Base-by-base conservation (phyloP, 2,888 invertebrate species). In the Xylophagus ater region DNA sequence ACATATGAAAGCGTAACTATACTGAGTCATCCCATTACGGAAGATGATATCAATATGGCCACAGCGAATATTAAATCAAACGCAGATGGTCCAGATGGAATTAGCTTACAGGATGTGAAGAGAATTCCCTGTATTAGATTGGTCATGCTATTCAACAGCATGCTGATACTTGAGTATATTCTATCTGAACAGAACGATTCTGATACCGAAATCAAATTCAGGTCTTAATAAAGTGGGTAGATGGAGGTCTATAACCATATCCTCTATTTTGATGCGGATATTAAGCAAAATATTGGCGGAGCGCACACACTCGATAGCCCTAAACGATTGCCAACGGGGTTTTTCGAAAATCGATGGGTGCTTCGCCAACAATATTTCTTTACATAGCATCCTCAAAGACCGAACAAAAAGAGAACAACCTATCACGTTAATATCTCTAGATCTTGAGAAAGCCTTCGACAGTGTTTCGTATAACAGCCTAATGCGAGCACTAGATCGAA, bases 1-100 rank as follows among this genome's bases (percentile, higher is more conserved):
- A 2, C 8, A 12, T 1, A 2, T 4, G 2, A 2, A 2, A 15
- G 21, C 1, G 2, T 2, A 1, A 5, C n/a, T n/a, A n/a, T n/a
- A n/a, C n/a, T n/a, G n/a, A n/a, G n/a, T n/a, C n/a, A n/a, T n/a
- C n/a, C n/a, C n/a, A n/a, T n/a, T n/a, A n/a, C n/a, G n/a, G n/a
- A n/a, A n/a, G n/a, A n/a, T n/a, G n/a, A n/a, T n/a, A n/a, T n/a
- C n/a, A n/a, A n/a, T n/a, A n/a, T 2, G 2, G 32, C 32, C 2
- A 3, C 19, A 2, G 19, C 10, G 13, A 24, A 2, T 2, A 3
- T 2, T 2, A 32, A 19, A 19, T 2, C 20, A 2, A 19, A 19
- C 13, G 17, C 32, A 2, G 18, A 18, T 2, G 32, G 32, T 17
- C 20, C 32, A 18, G 32, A 32, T 19, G 32, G 32, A 1, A 4